Conservation (phyloP, 1,140 invertebrate genomes). For the Bombus pyrosoma region DNA sequence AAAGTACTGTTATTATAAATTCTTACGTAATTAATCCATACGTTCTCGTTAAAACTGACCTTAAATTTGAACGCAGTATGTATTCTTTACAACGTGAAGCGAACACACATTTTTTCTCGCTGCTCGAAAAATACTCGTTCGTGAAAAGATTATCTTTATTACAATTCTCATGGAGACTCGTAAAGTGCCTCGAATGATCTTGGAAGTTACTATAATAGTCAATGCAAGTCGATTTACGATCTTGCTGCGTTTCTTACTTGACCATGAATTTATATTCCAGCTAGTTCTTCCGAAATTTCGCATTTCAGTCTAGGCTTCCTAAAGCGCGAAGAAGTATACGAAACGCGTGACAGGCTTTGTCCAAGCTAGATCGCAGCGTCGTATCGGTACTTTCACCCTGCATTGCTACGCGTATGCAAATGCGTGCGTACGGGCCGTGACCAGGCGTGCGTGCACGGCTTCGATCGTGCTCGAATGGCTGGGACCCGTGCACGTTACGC, state of each 20-base stretch:
- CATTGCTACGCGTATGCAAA: conserved; percentile 53
- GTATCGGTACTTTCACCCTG: conserved; percentile 54
- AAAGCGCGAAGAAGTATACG: not conserved
- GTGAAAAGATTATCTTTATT: not conserved
- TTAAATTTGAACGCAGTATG: not conserved
- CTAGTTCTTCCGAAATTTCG: not conserved
- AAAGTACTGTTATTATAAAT: too few relatives aligned
- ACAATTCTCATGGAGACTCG: not conserved
- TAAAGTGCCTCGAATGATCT: not conserved
- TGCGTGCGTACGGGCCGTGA: conserved; percentile 33
- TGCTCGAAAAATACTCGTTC: not conserved
- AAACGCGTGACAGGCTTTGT: conserved; percentile 10
- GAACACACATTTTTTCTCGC: too few relatives aligned
- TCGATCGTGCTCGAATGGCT: conserved; percentile 15
- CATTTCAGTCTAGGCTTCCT: not conserved
- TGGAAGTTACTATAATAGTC: not conserved
- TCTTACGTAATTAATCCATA: too few relatives aligned
- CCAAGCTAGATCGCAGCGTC: conserved; percentile 11
- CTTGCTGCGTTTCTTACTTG: not conserved
- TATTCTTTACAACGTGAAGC: too few relatives aligned
- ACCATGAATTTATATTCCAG: not conserved
- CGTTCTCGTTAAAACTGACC: not conserved
- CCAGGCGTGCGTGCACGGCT: conserved; percentile 41
- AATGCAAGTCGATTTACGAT: not conserved
- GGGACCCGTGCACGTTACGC: conserved; percentile 33